A percentile compares a stretch with the other conserved stretches of the same genome.
phyloP scores from a whole-genome alignment of 1,140 invertebrate genomes.

The Antheraea mylitta region DNA sequence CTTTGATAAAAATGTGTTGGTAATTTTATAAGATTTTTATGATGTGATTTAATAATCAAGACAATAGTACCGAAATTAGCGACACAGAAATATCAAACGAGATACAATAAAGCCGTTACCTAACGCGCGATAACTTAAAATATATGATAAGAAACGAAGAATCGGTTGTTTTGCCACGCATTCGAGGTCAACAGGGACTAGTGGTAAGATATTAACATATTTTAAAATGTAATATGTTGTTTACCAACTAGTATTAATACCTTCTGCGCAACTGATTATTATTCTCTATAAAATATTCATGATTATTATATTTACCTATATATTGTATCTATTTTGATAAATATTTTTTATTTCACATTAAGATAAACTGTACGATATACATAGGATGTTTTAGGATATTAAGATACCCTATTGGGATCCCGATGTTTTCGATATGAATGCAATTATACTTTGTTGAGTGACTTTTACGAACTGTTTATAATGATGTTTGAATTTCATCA shows the following conservation, averaged over 20 bases:
- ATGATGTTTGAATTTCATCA: too few relatives aligned
- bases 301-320: too few relatives aligned
- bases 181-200: slow-evolving; percentile 11
- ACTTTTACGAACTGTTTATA: too few relatives aligned
- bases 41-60: background rate
- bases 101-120: slow-evolving; percentile 4
- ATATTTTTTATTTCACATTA: too few relatives aligned
- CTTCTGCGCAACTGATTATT: background rate
- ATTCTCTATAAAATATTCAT: too few relatives aligned
- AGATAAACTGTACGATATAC: too few relatives aligned
- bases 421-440: too few relatives aligned
- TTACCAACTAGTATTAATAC: background rate
- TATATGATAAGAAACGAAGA: slow-evolving; percentile 4
- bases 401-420: too few relatives aligned
- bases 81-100: background rate
- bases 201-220: background rate
- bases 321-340: too few relatives aligned
- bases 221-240: background rate
- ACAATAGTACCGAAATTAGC: too few relatives aligned
- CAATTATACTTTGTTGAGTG: too few relatives aligned
- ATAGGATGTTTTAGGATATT: too few relatives aligned
- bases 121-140: slow-evolving; percentile 6
- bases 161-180: slow-evolving; percentile 3
- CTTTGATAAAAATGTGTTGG: background rate
- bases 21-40: background rate